phyloP scores from a whole-genome alignment of 1,140 invertebrate species.

The Ptiloglossa arizonensis region DNA sequence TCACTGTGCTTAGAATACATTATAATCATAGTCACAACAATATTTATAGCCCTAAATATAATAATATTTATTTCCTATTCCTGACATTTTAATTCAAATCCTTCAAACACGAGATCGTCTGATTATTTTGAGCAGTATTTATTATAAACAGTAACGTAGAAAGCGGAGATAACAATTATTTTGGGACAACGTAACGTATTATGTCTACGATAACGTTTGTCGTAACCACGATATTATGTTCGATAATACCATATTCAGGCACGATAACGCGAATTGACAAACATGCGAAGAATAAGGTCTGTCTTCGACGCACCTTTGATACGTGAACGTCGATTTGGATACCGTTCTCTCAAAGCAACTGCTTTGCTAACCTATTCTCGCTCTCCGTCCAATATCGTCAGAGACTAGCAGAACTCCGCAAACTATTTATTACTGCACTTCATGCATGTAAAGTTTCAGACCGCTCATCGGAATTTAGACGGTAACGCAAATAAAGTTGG shows the following conservation, averaged over 20 bases:
- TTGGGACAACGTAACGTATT: neutral
- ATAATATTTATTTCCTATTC: neutral
- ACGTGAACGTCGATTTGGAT: neutral
- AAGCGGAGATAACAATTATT: neutral
- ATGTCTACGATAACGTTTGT: too few relatives aligned
- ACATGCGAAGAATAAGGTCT: neutral
- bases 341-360: neutral
- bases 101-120: neutral
- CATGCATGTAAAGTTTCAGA: conserved; percentile 14
- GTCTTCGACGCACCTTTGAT: neutral
- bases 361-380: conserved; percentile 24
- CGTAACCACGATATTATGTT: neutral
- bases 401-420: neutral
- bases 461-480: neutral
- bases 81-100: neutral
- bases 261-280: neutral
- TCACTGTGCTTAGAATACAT: too few relatives aligned
- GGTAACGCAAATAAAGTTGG: conserved; percentile 19
- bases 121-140: neutral
- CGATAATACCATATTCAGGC: neutral
- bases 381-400: neutral
- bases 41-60: neutral
- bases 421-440: conserved; percentile 28
- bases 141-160: neutral
- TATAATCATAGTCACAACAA: neutral